Base-by-base conservation (phyloP, 1,140 invertebrate genomes). In the Theocolax elegans region DNA sequence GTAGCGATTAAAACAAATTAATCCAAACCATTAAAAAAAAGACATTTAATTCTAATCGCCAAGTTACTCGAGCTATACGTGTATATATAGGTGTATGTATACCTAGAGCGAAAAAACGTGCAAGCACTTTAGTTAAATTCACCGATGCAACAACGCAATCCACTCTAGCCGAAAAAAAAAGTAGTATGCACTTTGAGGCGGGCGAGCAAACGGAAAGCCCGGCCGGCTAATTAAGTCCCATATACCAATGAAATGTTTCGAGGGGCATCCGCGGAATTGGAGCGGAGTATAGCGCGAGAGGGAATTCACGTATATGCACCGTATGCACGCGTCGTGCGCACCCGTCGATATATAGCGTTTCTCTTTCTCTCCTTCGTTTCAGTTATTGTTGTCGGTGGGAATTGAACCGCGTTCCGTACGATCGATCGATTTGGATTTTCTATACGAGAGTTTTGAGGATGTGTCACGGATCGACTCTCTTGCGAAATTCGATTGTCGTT, bases 241-340 rank as follows among this genome's bases (percentile, higher is more conserved):
- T 17, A 54, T 51, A 23, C 27, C 29, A 29, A 56, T 38, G 53
- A 38, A 29, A 29, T 15, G 42, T n/a, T n/a, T n/a, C n/a, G n/a
- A n/a, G n/a, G n/a, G n/a, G n/a, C n/a, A n/a, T n/a, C n/a, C n/a
- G n/a, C n/a, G 53, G 53, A 56, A 56, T 56, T 38, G 19, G 53
- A 56, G 53, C 53, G 31, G 35, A 56, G 51, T 54, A n/a, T n/a
- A 3, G 15, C 51, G 25, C 51, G 27, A 48, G 46, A 48, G 46
- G 46, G 46, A 48, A 48, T 48, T 17, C 46, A 48, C 19, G 9
- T 46, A 19, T 46, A 19, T 48, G 13, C 23, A 6, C n/a, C 27
- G 23, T 54, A 54, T 54, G 46, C 46, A 48, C 9, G 23, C n/a
- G n/a, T n/a, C n/a, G n/a, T n/a, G n/a, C n/a, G n/a, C 46, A 21